Percentiles rank a stretch among this genome's conserved stretches.
These are phyloP conservation scores for Eilema caniola DNA, from an alignment of 2,888 invertebrate species.

Conservation along the genomic window DNA sequence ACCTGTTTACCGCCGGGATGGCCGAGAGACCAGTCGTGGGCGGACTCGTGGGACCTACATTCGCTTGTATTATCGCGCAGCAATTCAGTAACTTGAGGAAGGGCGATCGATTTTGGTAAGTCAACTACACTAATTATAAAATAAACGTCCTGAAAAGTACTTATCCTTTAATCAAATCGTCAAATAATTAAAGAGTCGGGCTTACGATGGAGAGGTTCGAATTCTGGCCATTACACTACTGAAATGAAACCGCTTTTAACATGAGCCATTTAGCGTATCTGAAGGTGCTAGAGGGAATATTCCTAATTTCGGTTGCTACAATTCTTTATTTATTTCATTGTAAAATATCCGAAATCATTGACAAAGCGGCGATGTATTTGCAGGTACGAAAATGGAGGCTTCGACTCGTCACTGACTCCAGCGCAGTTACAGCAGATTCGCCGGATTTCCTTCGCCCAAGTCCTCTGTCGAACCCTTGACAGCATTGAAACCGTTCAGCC, in stretches of 20 bases:
- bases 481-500: slow-evolving; percentile 90
- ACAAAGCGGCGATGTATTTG: slow-evolving; percentile 20
- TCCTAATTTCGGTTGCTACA: no score
- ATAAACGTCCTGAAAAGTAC: no score
- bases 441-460: slow-evolving; percentile 90
- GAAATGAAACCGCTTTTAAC: no score
- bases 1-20: slow-evolving; percentile 94
- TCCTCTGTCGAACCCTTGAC: slow-evolving; percentile 90
- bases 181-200: no score
- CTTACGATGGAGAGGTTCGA: no score
- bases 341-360: not conserved
- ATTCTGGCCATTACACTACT: no score
- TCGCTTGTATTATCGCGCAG: slow-evolving; percentile 95
- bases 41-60: slow-evolving; percentile 94
- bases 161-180: no score
- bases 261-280: no score
- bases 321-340: not conserved
- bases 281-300: no score
- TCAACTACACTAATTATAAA: not conserved
- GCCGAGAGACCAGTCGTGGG: slow-evolving; percentile 93
- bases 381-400: slow-evolving; percentile 92
- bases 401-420: slow-evolving; percentile 91
- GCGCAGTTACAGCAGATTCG: slow-evolving; percentile 92
- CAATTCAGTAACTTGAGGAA: slow-evolving; percentile 93
- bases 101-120: slow-evolving; percentile 92